phyloP scores from a whole-genome alignment of 2,113 vertebrate species.

The Sitta europaea region DNA sequence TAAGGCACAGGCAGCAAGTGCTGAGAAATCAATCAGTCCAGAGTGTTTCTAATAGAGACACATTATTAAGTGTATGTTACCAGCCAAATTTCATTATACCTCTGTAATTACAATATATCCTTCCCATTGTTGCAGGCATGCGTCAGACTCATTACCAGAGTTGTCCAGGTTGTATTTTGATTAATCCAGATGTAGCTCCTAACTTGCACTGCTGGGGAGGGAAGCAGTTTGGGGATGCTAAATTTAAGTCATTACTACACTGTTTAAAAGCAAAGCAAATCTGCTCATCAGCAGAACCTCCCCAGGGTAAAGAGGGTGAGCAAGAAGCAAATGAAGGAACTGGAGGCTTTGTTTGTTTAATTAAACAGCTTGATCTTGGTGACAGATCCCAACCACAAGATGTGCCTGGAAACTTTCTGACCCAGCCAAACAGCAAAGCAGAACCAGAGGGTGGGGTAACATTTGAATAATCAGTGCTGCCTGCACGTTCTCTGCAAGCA shows the following conservation, averaged over 20 bases:
- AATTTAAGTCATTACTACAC: neutral
- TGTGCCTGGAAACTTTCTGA: neutral
- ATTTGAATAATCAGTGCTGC: neutral
- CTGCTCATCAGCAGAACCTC: neutral
- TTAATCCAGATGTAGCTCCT: neutral
- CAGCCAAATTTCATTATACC: neutral
- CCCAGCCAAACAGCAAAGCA: neutral
- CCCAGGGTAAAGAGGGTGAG: neutral
- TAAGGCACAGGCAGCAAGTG: neutral
- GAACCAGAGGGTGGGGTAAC: neutral
- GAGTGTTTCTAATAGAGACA: neutral
- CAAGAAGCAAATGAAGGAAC: neutral
- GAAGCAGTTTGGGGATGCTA: neutral
- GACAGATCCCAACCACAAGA: neutral
- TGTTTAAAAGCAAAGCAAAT: constrained; percentile 32
- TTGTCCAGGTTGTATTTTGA: neutral
- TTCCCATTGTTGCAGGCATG: neutral
- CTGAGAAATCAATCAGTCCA: neutral
- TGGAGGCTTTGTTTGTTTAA: constrained; percentile 3
- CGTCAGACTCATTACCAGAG: neutral
- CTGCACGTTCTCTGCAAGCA: neutral
- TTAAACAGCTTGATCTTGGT: neutral
- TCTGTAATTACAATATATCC: neutral
- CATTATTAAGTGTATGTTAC: neutral
- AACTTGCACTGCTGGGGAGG: neutral